Evolutionary conservation across 2,113 vertebrate species (phyloP), one percentile per base, ranked within the genome.

Genomic region (Ctenomys sociabilis): DNA sequence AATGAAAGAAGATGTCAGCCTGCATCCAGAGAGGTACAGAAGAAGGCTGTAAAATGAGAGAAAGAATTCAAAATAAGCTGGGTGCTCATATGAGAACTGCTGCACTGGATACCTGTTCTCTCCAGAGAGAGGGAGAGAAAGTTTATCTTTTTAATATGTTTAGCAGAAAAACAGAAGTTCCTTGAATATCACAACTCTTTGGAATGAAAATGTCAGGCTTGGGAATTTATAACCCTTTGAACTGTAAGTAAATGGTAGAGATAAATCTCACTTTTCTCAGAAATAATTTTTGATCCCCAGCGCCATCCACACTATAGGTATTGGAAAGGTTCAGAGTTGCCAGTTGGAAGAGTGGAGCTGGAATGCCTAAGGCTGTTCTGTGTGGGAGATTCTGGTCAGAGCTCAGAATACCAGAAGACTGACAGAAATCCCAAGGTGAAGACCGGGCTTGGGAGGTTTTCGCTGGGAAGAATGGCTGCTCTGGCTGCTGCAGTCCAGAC

Each of bases 211-310:
- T 70, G 32, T 35, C 57, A 63, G 70, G 9, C 21, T 91, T 66
- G 24, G 14, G 9, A 87, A 57, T 88, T 84, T 83, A 84, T 72
- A 82, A 45, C 24, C 37, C 63, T 91, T 72, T 91, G 83, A 88
- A 63, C 72, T 88, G 11, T 84, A 93, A 91, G 37, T 64, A 93
- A 80, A 78, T 49, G 78, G n/a, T n/a, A 52, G n/a, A 26, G 86
- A 70, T 8, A 93, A 70, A 91, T 12, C 37, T 73, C 73, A 78
- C 66, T 88, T 73, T 22, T 85, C 84, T 73, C 68, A 64, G 91
- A 26, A 88, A 28, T 16, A 37, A 77, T 77, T 93, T 54, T 57
- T 22, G 13, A 7, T 88, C 61, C 90, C 37, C 45, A 85, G 57
- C 19, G 88, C n/a, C n/a, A n/a, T 80, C 37, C 37, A 52, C 30